Evolutionary conservation across 2,888 invertebrate genomes (phyloP), one percentile per base, ranked within the genome.

Genomic region (Pandemis corylana): DNA sequence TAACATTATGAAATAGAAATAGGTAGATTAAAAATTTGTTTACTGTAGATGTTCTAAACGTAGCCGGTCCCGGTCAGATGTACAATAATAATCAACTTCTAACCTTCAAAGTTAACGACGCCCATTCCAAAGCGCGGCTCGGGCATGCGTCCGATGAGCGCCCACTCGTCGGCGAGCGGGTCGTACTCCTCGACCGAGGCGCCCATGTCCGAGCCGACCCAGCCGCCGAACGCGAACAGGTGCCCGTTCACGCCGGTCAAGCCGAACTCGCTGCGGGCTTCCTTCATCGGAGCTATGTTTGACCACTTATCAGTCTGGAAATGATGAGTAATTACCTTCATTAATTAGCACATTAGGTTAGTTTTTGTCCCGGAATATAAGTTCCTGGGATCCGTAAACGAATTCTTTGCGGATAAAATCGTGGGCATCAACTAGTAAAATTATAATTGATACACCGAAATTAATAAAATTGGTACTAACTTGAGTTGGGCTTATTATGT

Each of bases 61-160:
- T 20, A 20, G 20, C 20, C 20, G 20, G 20, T 20, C 20, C 20
- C 20, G 20, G 20, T 20, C 20, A 20, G 20, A 1, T 20, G 20
- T 20, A 20, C 20, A 20, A 20, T 10, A 46, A 46, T 10, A 3
- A 0, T 12, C 46, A 12, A 10, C 5, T 20, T 20, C 20, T 78
- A 89, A 97, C 97, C 97, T 94, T 97, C 96, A 85, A 96, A 96
- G 78, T 97, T 96, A 42, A 98, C 97, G 44, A 98, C 97, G 9
- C 98, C 98, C 98, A 98, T 98, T 81, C 98, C 98, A 86, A 98
- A 98, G 76, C 98, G 95, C 0, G 98, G 97, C 82, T 97, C 97
- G 0, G 97, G 97, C 94, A 98, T 96, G 83, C 96, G 96, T 0
- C 97, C 98, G 72, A 96, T 95, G 64, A 97, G 90, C 46, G 95